Evolutionary conservation across 2,797 vertebrate genomes (phyloP).

Genomic region (Acanthopagrus latus): DNA sequence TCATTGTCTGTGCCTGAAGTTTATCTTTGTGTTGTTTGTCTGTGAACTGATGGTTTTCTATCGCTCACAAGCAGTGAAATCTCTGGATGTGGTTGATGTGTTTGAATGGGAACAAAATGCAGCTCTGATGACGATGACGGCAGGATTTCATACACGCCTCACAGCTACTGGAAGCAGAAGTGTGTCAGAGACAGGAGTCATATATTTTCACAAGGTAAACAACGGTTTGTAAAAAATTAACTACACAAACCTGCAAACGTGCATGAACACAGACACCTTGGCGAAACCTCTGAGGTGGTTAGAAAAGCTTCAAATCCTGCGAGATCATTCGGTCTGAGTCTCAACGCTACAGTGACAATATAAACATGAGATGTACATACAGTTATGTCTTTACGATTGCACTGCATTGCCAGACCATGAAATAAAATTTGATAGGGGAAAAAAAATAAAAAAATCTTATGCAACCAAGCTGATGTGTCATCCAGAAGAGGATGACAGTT

Average conservation of each 20-base stretch:
- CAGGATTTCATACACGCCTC: neutral
- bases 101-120: neutral
- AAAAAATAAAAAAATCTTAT: neutral
- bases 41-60: neutral
- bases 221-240: slow-evolving; percentile 19
- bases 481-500: neutral
- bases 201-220: neutral
- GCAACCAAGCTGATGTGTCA: neutral
- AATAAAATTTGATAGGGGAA: neutral
- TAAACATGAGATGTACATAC: neutral
- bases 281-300: neutral
- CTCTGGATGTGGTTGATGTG: neutral
- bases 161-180: neutral
- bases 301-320: slow-evolving; percentile 3
- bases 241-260: neutral
- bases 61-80: neutral
- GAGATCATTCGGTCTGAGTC: slow-evolving; percentile 12
- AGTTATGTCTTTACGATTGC: neutral
- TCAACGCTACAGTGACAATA: neutral
- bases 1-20: neutral
- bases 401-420: no score
- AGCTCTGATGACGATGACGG: neutral
- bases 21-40: no score
- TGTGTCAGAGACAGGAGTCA: neutral
- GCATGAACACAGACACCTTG: neutral